Conservation (phyloP, 2,888 invertebrate genomes). For the Apodemia hepburni region DNA sequence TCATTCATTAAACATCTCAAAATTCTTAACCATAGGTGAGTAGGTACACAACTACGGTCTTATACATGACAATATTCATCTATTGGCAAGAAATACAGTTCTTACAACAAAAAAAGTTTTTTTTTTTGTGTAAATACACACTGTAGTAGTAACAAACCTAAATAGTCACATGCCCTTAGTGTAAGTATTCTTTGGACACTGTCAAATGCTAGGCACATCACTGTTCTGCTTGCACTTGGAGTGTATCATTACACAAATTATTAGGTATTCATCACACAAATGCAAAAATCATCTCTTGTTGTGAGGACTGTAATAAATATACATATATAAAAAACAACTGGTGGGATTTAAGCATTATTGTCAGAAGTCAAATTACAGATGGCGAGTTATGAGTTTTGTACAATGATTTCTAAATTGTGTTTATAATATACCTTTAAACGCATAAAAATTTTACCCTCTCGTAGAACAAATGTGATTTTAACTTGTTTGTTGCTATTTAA, state of each 20-base stretch:
- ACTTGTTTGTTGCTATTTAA: slow-evolving; percentile 20
- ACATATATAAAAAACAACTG: slow-evolving; percentile 40
- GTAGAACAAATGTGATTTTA: neutral
- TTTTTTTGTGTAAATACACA: neutral
- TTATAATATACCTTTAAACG: slow-evolving; percentile 14
- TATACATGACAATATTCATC: slow-evolving; percentile 32
- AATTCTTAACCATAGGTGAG: slow-evolving; percentile 38
- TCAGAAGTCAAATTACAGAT: slow-evolving; percentile 37
- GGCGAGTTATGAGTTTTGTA: slow-evolving; percentile 24
- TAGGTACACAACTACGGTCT: slow-evolving; percentile 28
- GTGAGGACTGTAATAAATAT: slow-evolving; percentile 32
- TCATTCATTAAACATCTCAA: slow-evolving; percentile 53
- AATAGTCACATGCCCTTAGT: neutral
- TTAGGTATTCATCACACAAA: neutral
- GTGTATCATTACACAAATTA: neutral
- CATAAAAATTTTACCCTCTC: neutral
- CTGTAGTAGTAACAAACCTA: neutral
- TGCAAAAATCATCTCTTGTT: neutral
- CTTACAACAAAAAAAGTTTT: neutral
- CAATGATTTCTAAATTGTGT: slow-evolving; percentile 18
- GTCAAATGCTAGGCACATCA: too few species aligned
- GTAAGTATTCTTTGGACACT: neutral
- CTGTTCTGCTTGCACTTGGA: neutral
- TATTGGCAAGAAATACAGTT: slow-evolving; percentile 46
- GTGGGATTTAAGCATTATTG: slow-evolving; percentile 55